These are phyloP conservation scores for Neotragus moschatus DNA, from an alignment of 2,113 vertebrate species.

Conservation along the genomic window DNA sequence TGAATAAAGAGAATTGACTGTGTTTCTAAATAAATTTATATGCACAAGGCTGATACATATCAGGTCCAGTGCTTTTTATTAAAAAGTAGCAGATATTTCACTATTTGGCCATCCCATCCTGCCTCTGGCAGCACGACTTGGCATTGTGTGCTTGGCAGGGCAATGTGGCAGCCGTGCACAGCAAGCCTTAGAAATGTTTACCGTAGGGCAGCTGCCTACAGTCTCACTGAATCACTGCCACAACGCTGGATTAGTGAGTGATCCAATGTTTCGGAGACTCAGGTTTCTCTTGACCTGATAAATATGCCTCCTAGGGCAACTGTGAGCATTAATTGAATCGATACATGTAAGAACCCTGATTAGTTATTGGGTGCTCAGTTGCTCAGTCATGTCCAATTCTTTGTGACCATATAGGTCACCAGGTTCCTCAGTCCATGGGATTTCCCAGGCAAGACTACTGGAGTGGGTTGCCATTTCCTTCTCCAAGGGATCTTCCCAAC, in stretches of 20 bases:
- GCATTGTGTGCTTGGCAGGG: not conserved
- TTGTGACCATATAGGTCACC: not conserved
- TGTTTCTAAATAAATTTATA: not conserved
- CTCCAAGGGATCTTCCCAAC: not conserved
- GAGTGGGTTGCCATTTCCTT: not conserved
- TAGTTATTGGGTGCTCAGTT: not conserved
- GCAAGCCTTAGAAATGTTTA: not conserved
- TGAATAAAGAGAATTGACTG: not conserved
- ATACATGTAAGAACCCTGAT: not conserved
- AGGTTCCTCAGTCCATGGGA: not conserved
- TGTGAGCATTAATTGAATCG: not conserved
- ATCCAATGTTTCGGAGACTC: not conserved
- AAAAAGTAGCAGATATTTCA: not conserved
- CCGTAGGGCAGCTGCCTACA: fast-evolving
- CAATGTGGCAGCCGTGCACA: not conserved
- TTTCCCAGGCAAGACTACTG: not conserved
- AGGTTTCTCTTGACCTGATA: not conserved
- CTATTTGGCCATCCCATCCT: no score
- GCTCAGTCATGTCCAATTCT: not conserved
- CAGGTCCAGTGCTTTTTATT: not conserved
- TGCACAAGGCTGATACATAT: not conserved
- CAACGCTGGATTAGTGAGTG: not conserved
- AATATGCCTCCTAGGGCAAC: not conserved
- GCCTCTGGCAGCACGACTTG: not conserved
- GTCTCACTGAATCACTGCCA: not conserved